Evolutionary conservation across 2,888 invertebrate species (phyloP).

Genomic region (Microctonus hyperodae): DNA sequence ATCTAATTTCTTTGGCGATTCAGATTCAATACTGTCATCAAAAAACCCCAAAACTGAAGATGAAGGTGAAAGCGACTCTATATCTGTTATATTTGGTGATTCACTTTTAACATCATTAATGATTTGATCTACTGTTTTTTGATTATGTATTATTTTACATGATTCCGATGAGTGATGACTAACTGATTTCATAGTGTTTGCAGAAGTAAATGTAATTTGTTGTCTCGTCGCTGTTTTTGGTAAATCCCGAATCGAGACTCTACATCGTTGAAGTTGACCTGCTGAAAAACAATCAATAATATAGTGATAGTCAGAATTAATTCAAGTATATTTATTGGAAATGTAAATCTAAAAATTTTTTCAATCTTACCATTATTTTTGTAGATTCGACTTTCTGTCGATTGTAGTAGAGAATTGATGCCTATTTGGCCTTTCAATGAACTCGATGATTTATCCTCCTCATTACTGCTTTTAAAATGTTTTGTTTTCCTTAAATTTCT

Average conservation of each 20-base stretch:
- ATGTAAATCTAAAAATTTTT: not conserved
- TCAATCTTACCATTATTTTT: not conserved
- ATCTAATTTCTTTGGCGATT: constrained; percentile 13
- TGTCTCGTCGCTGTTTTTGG: not conserved
- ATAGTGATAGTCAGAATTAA: too few species aligned
- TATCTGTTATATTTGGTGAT: not conserved
- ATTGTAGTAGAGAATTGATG: not conserved
- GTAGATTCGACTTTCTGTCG: constrained; percentile 7
- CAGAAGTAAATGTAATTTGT: not conserved
- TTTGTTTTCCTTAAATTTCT: constrained; percentile 20
- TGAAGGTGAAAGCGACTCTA: constrained; percentile 9
- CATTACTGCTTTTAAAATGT: constrained; percentile 17
- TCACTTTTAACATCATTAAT: not conserved
- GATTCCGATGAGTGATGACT: not conserved
- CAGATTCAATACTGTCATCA: constrained; percentile 9
- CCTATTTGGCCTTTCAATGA: not conserved
- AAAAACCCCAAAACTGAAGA: not conserved
- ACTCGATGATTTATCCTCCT: constrained; percentile 7
- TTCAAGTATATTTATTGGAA: not conserved
- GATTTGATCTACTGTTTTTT: not conserved
- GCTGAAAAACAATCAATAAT: not conserved
- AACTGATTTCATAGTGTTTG: not conserved
- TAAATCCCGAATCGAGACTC: not conserved
- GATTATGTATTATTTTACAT: not conserved
- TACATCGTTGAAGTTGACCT: not conserved